Conservation (phyloP, 2,113 vertebrate species). For the Hyla sarda region DNA sequence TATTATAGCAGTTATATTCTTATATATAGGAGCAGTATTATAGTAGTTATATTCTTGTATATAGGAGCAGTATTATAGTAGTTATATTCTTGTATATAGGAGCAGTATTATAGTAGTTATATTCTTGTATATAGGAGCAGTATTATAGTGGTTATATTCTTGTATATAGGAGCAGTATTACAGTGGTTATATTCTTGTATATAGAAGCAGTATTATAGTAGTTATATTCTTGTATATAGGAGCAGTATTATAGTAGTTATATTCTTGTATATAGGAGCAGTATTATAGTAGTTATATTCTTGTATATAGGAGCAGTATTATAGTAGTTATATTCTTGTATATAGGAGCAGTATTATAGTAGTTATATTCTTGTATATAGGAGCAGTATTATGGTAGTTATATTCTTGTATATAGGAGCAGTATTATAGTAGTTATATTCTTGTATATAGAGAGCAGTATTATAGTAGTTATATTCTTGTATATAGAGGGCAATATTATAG, state of each 20-base stretch:
- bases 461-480: no score
- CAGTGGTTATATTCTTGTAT: background rate
- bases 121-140: background rate
- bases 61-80: background rate
- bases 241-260: background rate
- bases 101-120: constrained; percentile 2
- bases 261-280: background rate
- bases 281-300: background rate
- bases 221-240: background rate
- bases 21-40: background rate
- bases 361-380: no score
- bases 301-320: no score
- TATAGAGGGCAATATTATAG: no score
- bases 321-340: no score
- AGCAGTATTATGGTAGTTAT: no score
- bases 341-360: no score
- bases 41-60: background rate
- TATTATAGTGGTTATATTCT: background rate
- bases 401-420: no score
- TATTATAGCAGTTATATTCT: background rate
- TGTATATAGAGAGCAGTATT: no score
- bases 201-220: background rate
- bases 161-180: background rate
- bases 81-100: background rate
- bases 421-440: no score